These are phyloP conservation scores for Garrulus glandarius DNA, from an alignment of 2,797 vertebrate genomes.

Conservation along the genomic window DNA sequence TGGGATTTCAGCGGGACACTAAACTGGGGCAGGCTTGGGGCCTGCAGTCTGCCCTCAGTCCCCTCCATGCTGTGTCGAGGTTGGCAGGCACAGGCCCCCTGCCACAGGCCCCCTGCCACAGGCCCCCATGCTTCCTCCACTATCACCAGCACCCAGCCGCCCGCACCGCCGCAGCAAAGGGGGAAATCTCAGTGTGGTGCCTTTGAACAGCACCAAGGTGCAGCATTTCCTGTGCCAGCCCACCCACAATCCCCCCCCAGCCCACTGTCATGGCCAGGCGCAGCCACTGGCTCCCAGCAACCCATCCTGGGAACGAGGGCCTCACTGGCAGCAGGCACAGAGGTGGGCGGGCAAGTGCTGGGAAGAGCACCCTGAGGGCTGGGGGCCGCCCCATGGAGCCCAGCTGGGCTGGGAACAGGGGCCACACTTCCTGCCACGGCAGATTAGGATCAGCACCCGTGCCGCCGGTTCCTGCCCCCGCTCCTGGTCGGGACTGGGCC, in stretches of 20 bases:
- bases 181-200: constrained; percentile 44
- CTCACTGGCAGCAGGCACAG: neutral
- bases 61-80: neutral
- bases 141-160: neutral
- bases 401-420: constrained; percentile 36
- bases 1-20: neutral
- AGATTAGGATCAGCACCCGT: constrained; percentile 50
- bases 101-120: neutral
- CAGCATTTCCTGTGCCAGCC: constrained; percentile 3
- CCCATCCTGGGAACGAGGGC: neutral
- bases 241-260: neutral
- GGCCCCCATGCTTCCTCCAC: neutral
- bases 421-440: constrained; percentile 24
- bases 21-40: neutral
- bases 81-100: neutral
- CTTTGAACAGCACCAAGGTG: neutral
- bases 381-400: constrained; percentile 23
- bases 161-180: constrained; percentile 27
- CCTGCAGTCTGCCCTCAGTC: neutral
- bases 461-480: constrained; percentile 52
- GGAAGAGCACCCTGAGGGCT: constrained; percentile 18
- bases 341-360: neutral
- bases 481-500: constrained; percentile 39
- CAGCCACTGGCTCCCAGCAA: neutral
- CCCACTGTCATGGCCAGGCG: neutral